Evolutionary conservation across 2,113 vertebrate species (phyloP), one percentile per base, ranked within the genome.

Genomic region (Sebastes fasciatus): DNA sequence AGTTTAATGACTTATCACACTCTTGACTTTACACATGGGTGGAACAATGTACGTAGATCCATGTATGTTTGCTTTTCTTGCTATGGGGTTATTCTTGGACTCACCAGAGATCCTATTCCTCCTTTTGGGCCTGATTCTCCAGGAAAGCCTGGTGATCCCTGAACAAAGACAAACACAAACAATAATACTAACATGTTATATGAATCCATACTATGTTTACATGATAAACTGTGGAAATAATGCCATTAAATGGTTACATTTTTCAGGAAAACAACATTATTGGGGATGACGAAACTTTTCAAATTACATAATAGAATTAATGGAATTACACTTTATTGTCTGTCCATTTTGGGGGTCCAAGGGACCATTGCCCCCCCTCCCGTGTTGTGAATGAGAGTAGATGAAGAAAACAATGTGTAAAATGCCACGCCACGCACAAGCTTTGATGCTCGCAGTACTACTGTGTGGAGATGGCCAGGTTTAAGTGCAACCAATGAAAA

Each of bases 91-190:
- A 19, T 62, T 23, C 14, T 60, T 14, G 16, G 12, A 92, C 96
- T 96, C 92, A 99, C 98, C 91, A 88, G 83, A 80, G 93, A 77
- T 85, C 97, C 98, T 74, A 66, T 95, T 81, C 98, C 98, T 94
- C 98, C 98, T 88, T 95, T 96, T 52, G 89, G 94, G 85, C 98
- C 98, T 84, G 77, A 89, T 77, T 96, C 93, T 86, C 98, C 98
- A 43, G 89, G 23, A 61, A 94, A 82, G 70, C 98, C 98, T 63
- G 96, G 92, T 55, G 96, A 94, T 75, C 98, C 98, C 98, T 99
- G 91, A 83, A 89, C 64, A 70, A 89, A n/a, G 0, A 66, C 5
- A 66, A 12, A 84, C 5, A 23, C 23, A 40, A 21, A 70, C 3
- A 80, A 16, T 70, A 62, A 26, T 11, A 64, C 1, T 17, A 21